These are phyloP conservation scores for Myotis brandtii DNA, from an alignment of 2,113 vertebrate genomes.

Conservation along the genomic window DNA sequence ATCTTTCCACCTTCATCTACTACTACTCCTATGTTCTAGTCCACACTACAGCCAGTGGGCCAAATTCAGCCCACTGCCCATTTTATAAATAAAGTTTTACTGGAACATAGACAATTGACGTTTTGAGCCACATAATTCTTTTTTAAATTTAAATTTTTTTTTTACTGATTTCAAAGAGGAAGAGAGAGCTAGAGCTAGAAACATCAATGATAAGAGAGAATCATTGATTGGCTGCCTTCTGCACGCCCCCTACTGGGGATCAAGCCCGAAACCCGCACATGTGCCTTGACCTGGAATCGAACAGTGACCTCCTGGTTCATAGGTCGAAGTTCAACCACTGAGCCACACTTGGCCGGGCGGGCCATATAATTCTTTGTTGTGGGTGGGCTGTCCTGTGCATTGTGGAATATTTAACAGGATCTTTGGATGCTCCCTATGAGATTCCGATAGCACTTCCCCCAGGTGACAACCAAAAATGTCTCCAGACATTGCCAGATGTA, in stretches of 20 bases:
- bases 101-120: background rate
- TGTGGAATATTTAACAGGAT: slow-evolving; percentile 17
- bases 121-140: background rate
- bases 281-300: too few relatives aligned
- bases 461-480: slow-evolving; percentile 24
- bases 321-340: too few relatives aligned
- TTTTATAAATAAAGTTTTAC: slow-evolving; percentile 49
- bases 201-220: too few relatives aligned
- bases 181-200: too few relatives aligned
- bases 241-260: too few relatives aligned
- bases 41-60: background rate
- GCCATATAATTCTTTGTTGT: too few relatives aligned
- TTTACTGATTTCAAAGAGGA: too few relatives aligned
- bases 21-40: slow-evolving; percentile 13
- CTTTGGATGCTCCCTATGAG: background rate
- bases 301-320: too few relatives aligned
- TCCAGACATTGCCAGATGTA: slow-evolving; percentile 3
- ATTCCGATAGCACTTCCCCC: background rate
- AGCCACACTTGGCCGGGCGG: too few relatives aligned
- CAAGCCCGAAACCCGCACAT: too few relatives aligned
- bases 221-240: too few relatives aligned
- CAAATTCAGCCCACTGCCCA: background rate
- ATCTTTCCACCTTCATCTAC: background rate
- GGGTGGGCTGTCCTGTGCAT: background rate
- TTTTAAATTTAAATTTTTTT: background rate